phyloP scores from a whole-genome alignment of 2,113 vertebrate genomes.

The Stegostoma tigrinum region DNA sequence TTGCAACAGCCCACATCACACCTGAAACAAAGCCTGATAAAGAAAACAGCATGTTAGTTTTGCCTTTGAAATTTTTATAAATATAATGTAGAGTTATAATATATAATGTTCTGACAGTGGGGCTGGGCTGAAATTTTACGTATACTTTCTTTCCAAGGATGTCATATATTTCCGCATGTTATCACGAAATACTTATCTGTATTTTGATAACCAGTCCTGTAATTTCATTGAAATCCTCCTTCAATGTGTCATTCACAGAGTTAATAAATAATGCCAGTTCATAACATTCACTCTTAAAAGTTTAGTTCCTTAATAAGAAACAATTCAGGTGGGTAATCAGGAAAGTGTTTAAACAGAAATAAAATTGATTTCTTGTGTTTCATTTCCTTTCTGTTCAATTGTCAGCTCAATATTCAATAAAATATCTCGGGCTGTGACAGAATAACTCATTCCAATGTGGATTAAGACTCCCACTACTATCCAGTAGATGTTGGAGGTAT shows the following conservation, averaged over 20 bases:
- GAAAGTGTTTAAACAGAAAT: not conserved
- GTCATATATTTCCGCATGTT: not conserved
- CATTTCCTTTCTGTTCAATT: not conserved
- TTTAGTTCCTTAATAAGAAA: not conserved
- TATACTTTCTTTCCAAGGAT: not conserved
- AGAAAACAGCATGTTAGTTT: conserved; percentile 42
- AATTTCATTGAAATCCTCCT: not conserved
- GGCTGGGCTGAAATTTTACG: not conserved
- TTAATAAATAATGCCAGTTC: not conserved
- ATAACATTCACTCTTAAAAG: not conserved
- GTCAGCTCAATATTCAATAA: not conserved
- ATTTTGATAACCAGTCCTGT: not conserved
- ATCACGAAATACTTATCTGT: not conserved
- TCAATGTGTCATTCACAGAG: not conserved
- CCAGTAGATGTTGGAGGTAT: not conserved
- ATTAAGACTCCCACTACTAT: not conserved
- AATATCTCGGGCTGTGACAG: not conserved
- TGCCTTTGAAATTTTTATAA: not conserved
- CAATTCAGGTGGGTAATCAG: not conserved
- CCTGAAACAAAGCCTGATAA: conserved; percentile 70
- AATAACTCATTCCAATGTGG: not conserved
- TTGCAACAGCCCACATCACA: conserved; percentile 71
- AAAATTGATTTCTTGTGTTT: not conserved
- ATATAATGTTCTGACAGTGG: not conserved
- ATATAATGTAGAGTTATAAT: not conserved